A percentile compares a stretch with the other conserved stretches of the same genome.
These are phyloP conservation scores for Lithophane semibrunnea DNA, from an alignment of 2,888 invertebrate genomes.

Conservation along the genomic window DNA sequence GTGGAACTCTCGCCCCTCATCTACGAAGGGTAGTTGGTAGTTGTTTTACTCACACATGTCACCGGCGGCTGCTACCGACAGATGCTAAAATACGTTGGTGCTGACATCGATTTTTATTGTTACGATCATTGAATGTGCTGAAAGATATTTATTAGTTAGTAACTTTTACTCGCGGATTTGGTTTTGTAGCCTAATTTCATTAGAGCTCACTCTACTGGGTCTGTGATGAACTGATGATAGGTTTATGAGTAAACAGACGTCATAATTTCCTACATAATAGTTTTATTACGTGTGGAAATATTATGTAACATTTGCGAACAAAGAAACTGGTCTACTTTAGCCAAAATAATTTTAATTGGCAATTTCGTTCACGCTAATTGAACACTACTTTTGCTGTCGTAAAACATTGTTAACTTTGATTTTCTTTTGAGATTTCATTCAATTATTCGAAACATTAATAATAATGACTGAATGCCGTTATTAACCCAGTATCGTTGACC, in stretches of 20 bases:
- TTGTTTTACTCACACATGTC: slow-evolving; percentile 86
- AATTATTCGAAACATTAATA: slow-evolving; percentile 5
- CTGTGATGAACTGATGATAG: background rate
- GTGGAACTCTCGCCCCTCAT: slow-evolving; percentile 86
- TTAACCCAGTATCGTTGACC: slow-evolving; percentile 65
- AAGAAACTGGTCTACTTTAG: background rate
- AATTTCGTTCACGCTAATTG: background rate
- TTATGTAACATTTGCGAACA: background rate
- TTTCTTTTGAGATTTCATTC: background rate
- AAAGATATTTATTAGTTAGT: slow-evolving; percentile 53
- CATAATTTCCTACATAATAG: background rate
- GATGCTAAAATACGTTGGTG: slow-evolving; percentile 90
- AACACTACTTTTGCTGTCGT: background rate
- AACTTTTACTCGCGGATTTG: slow-evolving; percentile 27
- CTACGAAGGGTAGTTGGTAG: slow-evolving; percentile 72
- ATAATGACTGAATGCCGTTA: slow-evolving; percentile 54
- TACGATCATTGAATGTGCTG: slow-evolving; percentile 66
- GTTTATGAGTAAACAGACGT: background rate
- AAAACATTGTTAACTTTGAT: background rate
- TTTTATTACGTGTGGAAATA: background rate
- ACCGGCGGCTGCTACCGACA: slow-evolving; percentile 88
- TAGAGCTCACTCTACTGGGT: background rate
- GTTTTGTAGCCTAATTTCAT: background rate
- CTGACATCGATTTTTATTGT: slow-evolving; percentile 84
- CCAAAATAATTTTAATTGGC: background rate